These are phyloP conservation scores for Deroptyus accipitrinus DNA, from an alignment of 2,113 vertebrate genomes.

Conservation along the genomic window DNA sequence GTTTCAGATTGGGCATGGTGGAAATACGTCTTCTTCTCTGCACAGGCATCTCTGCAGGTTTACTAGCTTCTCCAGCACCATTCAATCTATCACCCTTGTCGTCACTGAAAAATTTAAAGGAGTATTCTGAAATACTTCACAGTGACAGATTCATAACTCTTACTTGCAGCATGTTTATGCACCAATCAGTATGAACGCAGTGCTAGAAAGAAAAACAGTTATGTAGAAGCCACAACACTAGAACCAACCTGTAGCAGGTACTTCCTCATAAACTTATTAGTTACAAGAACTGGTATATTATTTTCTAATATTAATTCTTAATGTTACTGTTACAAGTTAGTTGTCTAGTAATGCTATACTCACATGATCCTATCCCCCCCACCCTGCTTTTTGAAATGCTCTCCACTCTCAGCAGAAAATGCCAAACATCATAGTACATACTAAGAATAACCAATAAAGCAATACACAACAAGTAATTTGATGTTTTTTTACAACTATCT, in stretches of 20 bases:
- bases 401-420: neutral
- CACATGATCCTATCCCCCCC: accelerated
- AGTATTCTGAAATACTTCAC: neutral
- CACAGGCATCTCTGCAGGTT: constrained; percentile 59
- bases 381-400: neutral
- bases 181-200: neutral
- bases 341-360: neutral
- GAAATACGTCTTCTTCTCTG: constrained; percentile 89
- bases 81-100: constrained; percentile 55
- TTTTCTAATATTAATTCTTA: neutral
- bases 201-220: neutral
- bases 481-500: neutral
- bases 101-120: constrained; percentile 69
- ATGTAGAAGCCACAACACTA: neutral
- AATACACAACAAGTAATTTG: neutral
- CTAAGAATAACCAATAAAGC: neutral
- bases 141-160: neutral
- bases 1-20: constrained; percentile 81
- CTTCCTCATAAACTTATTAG: neutral
- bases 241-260: neutral
- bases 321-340: neutral
- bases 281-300: neutral
- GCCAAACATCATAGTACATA: neutral
- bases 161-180: neutral
- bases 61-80: constrained; percentile 42